Evolutionary conservation across 2,888 invertebrate species (phyloP), one percentile per base, ranked within the genome.

Genomic region (Oscheius sp.): DNA sequence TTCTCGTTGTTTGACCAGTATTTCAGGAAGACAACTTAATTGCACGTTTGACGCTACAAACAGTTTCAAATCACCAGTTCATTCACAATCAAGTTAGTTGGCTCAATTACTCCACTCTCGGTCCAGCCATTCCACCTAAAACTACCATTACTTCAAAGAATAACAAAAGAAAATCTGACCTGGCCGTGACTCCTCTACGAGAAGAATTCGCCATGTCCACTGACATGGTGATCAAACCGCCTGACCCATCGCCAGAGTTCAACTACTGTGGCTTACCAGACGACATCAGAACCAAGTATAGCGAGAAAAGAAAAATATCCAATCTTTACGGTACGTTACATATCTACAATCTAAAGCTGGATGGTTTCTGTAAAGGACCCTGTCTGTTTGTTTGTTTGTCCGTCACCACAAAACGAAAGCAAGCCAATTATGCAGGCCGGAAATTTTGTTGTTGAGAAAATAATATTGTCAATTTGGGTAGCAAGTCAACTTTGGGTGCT

Each of bases 241-340:
- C 42, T 42, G 42, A 42, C 42, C 33, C 33, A 2, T 60, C 51
- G 4, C 7, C 51, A 29, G 33, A 21, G 9, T 65, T 55, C 57
- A 48, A 60, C 10, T 72, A 62, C 48, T 72, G 72, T 35, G 47
- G 77, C 55, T 50, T 82, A 2, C 79, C 82, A 0, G 78, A 76
- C 0, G 51, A 58, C 3, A 76, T 77, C 50, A 76, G 73, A 75
- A 70, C 76, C 21, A 77, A 73, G 50, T 85, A 85, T 75, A 79
- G 77, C 70, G 73, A 68, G 66, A 76, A 78, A n/a, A 74, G 81
- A 35, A 81, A 84, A 21, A 76, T 85, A 35, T 70, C 75, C 0
- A 75, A 79, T 32, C 76, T 85, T 50, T 85, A 85, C 72, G 83
- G 82, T 83, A 70, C 5, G 76, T 70, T 51, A 3, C 9, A 35